Evolutionary conservation across 2,797 vertebrate species (phyloP), one percentile per base, ranked within the genome.

Genomic region (Echiichthys vipera): DNA sequence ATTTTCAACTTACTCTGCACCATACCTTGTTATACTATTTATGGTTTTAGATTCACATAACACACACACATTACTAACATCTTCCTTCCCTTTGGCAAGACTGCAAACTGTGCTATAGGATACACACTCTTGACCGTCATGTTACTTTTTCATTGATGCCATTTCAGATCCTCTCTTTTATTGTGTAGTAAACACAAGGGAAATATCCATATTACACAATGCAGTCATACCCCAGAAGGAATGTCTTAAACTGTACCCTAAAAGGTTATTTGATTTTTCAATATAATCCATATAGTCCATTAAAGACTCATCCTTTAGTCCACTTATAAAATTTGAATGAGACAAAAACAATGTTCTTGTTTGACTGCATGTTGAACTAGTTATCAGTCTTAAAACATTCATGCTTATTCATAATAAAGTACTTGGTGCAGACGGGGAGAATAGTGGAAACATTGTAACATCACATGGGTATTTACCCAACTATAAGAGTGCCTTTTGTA

Each of bases 331-430:
- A 72, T 43, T 83, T 79, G 45, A 65, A 80, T 79, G 76, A 83
- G 27, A 66, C 49, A 76, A 85, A 86, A 78, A 79, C 71, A 87
- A 39, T 77, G 81, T 74, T 77, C 75, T 78, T 71, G 81, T 87
- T 86, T 78, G 66, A 62, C 76, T 84, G 40, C 63, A 66, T 85
- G 84, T 87, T 80, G 47, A 80, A 85, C 69, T 73, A 74, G 74
- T 86, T 83, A 89, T 86, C 74, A 58, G 55, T 71, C 65, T 49
- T 91, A 53, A 90, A 92, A 91, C 65, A 87, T 88, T 88, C 55
- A 90, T 86, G 82, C 63, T 71, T 84, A 78, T 89, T 87, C 76
- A 84, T 88, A 72, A 80, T 87, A 62, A 81, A 90, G 56, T 72
- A 81, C 27, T 59, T 42, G 0, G 53, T 40, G 64, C 40, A 50